Evolutionary conservation across 2,888 invertebrate species (phyloP).

Genomic region (Sarcophaga subvicina): DNA sequence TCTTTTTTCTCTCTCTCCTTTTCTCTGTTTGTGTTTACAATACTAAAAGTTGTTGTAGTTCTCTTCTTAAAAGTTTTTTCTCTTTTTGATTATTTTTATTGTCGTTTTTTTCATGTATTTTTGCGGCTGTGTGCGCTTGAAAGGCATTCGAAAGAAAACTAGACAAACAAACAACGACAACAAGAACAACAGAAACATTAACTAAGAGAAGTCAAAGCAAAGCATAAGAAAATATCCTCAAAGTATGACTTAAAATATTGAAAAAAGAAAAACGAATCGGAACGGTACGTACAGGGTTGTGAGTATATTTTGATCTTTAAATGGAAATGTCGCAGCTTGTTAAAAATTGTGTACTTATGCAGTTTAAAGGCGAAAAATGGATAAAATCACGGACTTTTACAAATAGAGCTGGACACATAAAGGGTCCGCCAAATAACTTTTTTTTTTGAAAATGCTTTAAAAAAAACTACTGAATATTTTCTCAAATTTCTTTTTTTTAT

Average conservation of each 20-base stretch:
- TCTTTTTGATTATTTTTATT: conserved; percentile 38
- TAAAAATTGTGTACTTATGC: too few relatives aligned
- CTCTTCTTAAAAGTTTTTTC: conserved; percentile 59
- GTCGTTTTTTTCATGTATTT: conserved; percentile 56
- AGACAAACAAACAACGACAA: conserved; percentile 19
- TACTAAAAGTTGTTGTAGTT: conserved; percentile 6
- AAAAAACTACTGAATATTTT: too few relatives aligned
- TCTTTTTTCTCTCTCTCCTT: conserved; percentile 26
- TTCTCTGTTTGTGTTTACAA: conserved; percentile 17
- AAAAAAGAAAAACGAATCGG: neutral
- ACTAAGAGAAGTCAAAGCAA: neutral
- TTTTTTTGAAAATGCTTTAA: too few relatives aligned
- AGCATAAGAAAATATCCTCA: conserved; percentile 56
- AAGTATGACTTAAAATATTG: conserved; percentile 46
- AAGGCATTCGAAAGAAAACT: conserved; percentile 24
- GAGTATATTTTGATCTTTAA: neutral
- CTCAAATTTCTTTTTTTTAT: too few relatives aligned
- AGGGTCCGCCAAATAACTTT: too few relatives aligned
- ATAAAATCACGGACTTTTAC: too few relatives aligned
- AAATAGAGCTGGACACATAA: too few relatives aligned
- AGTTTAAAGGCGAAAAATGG: too few relatives aligned
- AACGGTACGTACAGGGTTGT: conserved; percentile 27
- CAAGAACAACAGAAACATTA: too few relatives aligned
- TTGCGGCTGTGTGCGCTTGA: conserved; percentile 70
- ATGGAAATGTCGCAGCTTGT: too few relatives aligned